Percentiles rank a stretch among this genome's conserved stretches.
Conservation (phyloP, 2,797 vertebrate species). For the Alauda arvensis region DNA sequence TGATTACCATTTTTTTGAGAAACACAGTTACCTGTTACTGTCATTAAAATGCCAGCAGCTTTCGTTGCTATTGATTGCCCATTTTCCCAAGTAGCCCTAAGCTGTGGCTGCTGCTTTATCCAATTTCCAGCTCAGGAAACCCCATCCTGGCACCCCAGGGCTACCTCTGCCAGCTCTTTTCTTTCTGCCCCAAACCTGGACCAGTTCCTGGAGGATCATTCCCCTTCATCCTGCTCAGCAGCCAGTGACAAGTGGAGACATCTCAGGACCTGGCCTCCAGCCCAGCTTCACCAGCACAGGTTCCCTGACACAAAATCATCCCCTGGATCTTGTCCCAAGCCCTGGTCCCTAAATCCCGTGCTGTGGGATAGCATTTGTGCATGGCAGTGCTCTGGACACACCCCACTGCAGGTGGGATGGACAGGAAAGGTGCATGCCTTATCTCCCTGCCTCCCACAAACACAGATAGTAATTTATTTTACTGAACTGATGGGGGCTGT, state of each 20-base stretch:
- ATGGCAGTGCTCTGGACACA: accelerated
- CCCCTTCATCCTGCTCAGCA: neutral
- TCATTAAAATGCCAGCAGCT: neutral
- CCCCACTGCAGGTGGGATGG: neutral
- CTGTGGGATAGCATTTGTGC: neutral
- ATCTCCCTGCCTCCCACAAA: neutral
- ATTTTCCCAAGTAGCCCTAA: neutral
- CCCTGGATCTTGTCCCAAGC: neutral
- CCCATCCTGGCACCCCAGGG: neutral
- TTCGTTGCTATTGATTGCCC: neutral
- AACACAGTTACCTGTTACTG: neutral
- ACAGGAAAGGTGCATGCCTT: accelerated
- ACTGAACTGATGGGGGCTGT: neutral
- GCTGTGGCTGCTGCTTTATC: neutral
- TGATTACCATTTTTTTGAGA: neutral
- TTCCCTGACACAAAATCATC: neutral
- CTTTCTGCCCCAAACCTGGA: neutral
- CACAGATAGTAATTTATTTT: neutral
- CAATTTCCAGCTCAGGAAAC: neutral
- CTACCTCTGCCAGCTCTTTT: neutral
- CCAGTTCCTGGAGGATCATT: neutral
- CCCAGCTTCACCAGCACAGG: neutral
- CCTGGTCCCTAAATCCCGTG: accelerated
- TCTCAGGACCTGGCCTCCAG: neutral
- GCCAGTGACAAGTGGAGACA: accelerated